Conservation (phyloP, 2,888 invertebrate species). For the Eristalis intricaria region DNA sequence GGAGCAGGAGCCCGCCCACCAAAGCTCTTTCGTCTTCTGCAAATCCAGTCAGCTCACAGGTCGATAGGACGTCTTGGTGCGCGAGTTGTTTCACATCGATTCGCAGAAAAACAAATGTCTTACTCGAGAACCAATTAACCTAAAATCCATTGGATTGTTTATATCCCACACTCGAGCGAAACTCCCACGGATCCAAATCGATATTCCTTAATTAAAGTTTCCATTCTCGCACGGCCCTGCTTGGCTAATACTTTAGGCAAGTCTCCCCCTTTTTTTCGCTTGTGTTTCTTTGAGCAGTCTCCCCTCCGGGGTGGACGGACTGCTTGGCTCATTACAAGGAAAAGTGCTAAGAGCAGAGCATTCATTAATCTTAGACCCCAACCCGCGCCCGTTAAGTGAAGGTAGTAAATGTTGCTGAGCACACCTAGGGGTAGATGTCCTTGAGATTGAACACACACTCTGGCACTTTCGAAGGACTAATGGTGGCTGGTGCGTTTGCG, state of each 20-base stretch:
- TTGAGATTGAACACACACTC: background rate
- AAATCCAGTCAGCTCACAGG: too few relatives aligned
- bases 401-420: slow-evolving; percentile 19
- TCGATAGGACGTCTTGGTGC: too few relatives aligned
- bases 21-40: too few relatives aligned
- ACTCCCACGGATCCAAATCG: slow-evolving; percentile 43
- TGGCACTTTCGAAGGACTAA: background rate
- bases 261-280: background rate
- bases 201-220: slow-evolving; percentile 66
- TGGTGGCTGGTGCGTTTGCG: background rate
- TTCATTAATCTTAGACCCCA: slow-evolving; percentile 53
- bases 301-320: background rate
- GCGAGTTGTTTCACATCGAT: too few relatives aligned
- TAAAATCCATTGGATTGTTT: slow-evolving; percentile 49
- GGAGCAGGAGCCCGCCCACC: too few relatives aligned
- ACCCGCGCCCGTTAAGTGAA: slow-evolving; percentile 41
- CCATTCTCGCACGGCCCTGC: slow-evolving; percentile 10
- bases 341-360: slow-evolving; percentile 47
- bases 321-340: slow-evolving; percentile 33
- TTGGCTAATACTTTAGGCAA: background rate
- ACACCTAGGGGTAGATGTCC: background rate
- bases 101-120: slow-evolving; percentile 18
- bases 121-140: slow-evolving; percentile 61
- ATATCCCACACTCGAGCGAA: slow-evolving; percentile 34
- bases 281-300: background rate